Conservation (phyloP, 2,797 vertebrate genomes). For the Arrhamphus sclerolepis region DNA sequence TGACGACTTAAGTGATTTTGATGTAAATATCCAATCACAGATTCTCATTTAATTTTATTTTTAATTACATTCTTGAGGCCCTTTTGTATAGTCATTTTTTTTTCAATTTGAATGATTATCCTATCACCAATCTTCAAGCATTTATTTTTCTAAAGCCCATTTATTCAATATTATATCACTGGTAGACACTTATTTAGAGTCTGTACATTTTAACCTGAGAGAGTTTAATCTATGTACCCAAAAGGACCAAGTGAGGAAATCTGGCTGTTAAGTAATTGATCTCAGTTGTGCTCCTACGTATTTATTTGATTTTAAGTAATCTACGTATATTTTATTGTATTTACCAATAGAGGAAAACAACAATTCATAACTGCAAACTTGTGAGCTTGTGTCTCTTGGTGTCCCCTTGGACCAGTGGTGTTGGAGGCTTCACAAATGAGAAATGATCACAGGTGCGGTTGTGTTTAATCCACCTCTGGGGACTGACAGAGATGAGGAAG, state of each 20-base stretch:
- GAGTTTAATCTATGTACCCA: slow-evolving; percentile 25
- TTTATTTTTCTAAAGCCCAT: no score
- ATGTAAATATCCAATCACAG: background rate
- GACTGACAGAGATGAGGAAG: slow-evolving; percentile 42
- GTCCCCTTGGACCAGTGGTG: slow-evolving; percentile 57
- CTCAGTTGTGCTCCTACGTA: slow-evolving; percentile 16
- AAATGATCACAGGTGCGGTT: slow-evolving; percentile 74
- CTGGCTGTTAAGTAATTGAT: slow-evolving; percentile 43
- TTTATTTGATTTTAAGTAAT: slow-evolving; percentile 49
- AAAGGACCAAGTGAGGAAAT: slow-evolving; percentile 11
- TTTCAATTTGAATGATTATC: slow-evolving; percentile 11
- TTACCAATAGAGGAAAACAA: slow-evolving; percentile 55
- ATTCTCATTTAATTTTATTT: background rate
- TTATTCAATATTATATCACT: no score
- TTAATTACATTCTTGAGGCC: background rate
- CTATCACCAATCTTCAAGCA: no score
- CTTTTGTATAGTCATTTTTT: background rate
- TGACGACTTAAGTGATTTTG: background rate
- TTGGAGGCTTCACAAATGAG: slow-evolving; percentile 67
- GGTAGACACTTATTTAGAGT: background rate
- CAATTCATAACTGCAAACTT: slow-evolving; percentile 55
- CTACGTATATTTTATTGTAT: slow-evolving; percentile 52
- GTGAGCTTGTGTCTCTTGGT: slow-evolving; percentile 21
- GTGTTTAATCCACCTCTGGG: slow-evolving; percentile 66
- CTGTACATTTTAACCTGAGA: slow-evolving; percentile 4